Evolutionary conservation across 1,140 invertebrate genomes (phyloP).

Genomic region (Halesus radiatus): DNA sequence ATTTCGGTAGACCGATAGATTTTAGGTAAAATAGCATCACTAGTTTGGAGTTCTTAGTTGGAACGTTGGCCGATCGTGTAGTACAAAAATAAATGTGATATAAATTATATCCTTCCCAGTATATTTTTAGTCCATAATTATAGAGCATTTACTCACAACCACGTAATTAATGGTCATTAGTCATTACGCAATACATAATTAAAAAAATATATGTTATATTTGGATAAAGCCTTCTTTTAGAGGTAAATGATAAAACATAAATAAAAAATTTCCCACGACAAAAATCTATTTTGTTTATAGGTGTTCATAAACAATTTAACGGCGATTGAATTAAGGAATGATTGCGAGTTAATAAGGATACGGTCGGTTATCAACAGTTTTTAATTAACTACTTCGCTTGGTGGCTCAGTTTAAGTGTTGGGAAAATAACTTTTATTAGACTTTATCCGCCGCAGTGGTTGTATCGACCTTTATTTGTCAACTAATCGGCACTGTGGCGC

Average conservation of each 20-base stretch:
- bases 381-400: constrained; percentile 13
- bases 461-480: constrained; percentile 23
- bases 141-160: no score
- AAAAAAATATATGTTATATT: no score
- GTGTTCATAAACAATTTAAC: neutral
- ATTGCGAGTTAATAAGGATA: neutral
- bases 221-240: no score
- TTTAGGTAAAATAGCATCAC: no score
- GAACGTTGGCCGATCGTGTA: no score
- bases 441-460: neutral
- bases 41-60: no score
- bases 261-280: neutral
- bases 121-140: no score
- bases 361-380: neutral
- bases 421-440: constrained; percentile 5
- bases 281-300: neutral
- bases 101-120: no score
- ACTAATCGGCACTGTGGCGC: constrained; percentile 18
- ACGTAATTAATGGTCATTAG: no score
- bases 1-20: no score
- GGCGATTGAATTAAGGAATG: neutral
- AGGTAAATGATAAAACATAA: neutral
- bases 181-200: no score
- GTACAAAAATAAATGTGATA: no score
- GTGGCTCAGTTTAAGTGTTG: neutral